phyloP scores from a whole-genome alignment of 2,113 vertebrate genomes.

The Vicugna pacos region DNA sequence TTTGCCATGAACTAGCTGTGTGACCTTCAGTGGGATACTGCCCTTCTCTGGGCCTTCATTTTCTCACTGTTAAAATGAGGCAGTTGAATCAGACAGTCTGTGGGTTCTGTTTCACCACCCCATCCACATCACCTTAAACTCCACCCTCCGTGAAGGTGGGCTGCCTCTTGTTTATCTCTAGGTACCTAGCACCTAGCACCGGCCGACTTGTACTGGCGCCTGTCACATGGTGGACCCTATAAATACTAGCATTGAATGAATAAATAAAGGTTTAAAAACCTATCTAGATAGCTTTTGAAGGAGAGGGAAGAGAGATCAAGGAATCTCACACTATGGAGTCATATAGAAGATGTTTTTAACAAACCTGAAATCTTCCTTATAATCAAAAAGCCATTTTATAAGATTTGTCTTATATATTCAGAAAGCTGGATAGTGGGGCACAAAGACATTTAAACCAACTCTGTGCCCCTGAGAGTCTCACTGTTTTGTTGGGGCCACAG shows the following conservation, averaged over 20 bases:
- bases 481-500: neutral
- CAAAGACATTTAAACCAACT: neutral
- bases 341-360: slow-evolving; percentile 2
- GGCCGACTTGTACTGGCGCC: too few relatives aligned
- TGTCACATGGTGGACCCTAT: neutral
- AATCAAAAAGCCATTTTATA: neutral
- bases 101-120: neutral
- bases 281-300: neutral
- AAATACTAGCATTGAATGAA: neutral
- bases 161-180: neutral
- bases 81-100: neutral
- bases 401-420: neutral
- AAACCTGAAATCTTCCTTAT: slow-evolving; percentile 23
- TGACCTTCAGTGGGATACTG: neutral
- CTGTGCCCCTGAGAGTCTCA: neutral
- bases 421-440: neutral
- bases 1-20: neutral
- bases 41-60: slow-evolving; percentile 1
- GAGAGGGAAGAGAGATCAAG: neutral
- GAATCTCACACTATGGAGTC: neutral
- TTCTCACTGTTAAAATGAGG: slow-evolving; percentile 52
- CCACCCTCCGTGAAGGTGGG: neutral
- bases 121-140: neutral
- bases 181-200: neutral
- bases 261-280: neutral